phyloP scores from a whole-genome alignment of 2,113 vertebrate genomes.

The Mormoops blainvillei region DNA sequence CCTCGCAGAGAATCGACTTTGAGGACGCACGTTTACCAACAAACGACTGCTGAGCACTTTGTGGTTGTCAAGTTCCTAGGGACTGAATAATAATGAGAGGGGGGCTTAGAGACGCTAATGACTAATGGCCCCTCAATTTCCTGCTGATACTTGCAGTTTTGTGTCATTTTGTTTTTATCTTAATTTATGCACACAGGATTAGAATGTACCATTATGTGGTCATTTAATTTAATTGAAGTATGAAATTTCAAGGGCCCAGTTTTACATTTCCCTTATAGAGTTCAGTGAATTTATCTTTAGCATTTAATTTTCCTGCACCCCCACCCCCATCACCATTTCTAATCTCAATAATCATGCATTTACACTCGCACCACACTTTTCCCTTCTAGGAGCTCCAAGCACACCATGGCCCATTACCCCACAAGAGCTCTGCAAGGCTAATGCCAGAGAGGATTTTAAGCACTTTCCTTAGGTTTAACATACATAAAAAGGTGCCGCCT shows the following conservation, averaged over 20 bases:
- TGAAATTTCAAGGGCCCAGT: constrained; percentile 39
- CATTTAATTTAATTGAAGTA: constrained; percentile 67
- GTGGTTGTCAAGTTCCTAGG: constrained; percentile 24
- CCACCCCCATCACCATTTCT: constrained; percentile 17
- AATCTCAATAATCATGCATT: constrained; percentile 52
- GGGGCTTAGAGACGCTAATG: constrained; percentile 52
- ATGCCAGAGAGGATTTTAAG: constrained; percentile 62
- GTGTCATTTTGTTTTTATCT: constrained; percentile 71
- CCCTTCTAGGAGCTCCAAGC: constrained; percentile 22
- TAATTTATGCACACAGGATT: constrained; percentile 71
- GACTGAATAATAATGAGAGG: constrained; percentile 54
- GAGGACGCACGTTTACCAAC: not conserved
- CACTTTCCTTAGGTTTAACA: constrained; percentile 54
- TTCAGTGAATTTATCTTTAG: constrained; percentile 54
- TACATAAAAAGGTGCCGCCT: constrained; percentile 59
- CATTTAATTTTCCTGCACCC: not conserved
- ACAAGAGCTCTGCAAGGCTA: constrained; percentile 50
- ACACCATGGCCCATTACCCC: constrained; percentile 53
- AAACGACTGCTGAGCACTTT: constrained; percentile 33
- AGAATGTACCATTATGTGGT: constrained; percentile 66
- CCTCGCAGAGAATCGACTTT: not conserved
- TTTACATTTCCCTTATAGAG: constrained; percentile 56
- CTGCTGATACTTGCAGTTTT: constrained; percentile 62
- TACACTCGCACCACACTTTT: constrained; percentile 10
- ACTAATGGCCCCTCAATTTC: constrained; percentile 64